These are phyloP conservation scores for Procapra przewalskii DNA, from an alignment of 2,113 vertebrate genomes.

Conservation along the genomic window DNA sequence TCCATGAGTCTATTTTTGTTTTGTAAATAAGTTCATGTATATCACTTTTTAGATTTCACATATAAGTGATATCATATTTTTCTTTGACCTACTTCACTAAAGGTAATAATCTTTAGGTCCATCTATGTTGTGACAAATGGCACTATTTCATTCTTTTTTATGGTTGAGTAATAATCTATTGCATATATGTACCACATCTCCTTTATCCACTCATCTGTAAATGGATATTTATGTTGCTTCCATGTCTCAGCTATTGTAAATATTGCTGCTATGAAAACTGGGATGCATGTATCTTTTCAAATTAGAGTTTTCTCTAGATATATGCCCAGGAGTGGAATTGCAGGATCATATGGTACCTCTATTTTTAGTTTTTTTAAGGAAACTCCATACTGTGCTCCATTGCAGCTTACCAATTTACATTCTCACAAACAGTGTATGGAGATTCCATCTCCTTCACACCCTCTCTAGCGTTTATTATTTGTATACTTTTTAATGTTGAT, in stretches of 20 bases:
- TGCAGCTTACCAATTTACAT: neutral
- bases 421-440: neutral
- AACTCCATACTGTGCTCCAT: neutral
- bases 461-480: neutral
- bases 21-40: neutral
- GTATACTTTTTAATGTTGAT: neutral
- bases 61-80: neutral
- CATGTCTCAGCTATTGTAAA: neutral
- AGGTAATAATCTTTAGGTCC: neutral
- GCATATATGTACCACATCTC: neutral
- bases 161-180: neutral
- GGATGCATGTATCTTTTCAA: neutral
- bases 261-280: neutral
- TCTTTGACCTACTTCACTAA: neutral
- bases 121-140: neutral
- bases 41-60: neutral
- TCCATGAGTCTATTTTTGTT: neutral
- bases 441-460: neutral
- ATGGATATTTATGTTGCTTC: neutral
- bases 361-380: neutral
- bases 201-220: neutral
- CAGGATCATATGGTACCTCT: neutral
- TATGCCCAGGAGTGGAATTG: neutral
- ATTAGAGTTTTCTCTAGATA: neutral
- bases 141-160: neutral